phyloP scores from a whole-genome alignment of 2,113 vertebrate genomes.

The Lophotis ruficrista region DNA sequence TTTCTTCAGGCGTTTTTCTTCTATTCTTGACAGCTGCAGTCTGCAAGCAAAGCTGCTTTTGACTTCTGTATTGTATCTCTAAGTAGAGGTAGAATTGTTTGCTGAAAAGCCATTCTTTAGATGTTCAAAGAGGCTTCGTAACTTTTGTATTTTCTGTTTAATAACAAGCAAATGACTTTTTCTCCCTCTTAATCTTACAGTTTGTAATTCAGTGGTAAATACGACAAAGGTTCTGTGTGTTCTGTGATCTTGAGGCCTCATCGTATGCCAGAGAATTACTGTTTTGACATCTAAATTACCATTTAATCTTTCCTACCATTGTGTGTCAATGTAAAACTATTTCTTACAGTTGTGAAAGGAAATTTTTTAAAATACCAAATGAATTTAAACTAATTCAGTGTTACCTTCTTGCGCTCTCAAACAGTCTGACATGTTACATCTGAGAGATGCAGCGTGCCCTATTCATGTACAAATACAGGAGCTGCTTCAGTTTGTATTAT shows the following conservation, averaged over 20 bases:
- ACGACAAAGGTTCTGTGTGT: neutral
- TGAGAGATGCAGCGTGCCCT: neutral
- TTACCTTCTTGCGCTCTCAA: neutral
- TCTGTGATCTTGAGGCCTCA: conserved; percentile 12
- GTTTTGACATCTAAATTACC: conserved; percentile 30
- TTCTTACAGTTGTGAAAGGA: neutral
- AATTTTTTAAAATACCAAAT: neutral
- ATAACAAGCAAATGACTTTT: neutral
- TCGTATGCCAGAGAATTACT: neutral
- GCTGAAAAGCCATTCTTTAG: neutral
- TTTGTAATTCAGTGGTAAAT: neutral
- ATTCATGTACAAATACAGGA: neutral
- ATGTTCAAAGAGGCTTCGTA: neutral
- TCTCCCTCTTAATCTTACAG: neutral
- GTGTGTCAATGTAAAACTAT: neutral
- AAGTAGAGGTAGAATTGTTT: neutral
- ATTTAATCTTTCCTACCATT: conserved; percentile 8
- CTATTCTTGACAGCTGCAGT: neutral
- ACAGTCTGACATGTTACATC: neutral
- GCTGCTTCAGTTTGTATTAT: neutral
- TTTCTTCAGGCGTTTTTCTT: neutral
- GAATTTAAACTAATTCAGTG: neutral
- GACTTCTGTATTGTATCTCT: neutral
- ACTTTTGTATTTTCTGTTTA: conserved; percentile 17
- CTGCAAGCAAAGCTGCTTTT: neutral